Percentiles rank a stretch among this genome's conserved stretches.
Evolutionary conservation across 2,797 vertebrate species (phyloP).

Genomic region (Margarornis squamiger): DNA sequence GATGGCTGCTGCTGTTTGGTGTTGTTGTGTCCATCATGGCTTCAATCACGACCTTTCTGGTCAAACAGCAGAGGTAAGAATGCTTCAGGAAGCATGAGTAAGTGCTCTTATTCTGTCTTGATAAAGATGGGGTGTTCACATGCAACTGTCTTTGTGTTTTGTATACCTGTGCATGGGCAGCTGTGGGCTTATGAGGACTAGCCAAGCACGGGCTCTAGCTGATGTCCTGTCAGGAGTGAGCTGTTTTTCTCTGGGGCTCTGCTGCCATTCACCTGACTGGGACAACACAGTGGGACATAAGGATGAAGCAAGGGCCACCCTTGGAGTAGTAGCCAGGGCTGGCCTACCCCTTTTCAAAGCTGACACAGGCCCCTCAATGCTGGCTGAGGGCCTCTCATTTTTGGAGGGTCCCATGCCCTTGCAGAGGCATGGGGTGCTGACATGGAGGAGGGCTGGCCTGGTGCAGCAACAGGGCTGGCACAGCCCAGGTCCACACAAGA

Average conservation of each 20-base stretch:
- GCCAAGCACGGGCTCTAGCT: background rate
- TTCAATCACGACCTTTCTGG: slow-evolving; percentile 32
- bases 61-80: slow-evolving; percentile 59
- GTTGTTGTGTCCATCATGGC: background rate
- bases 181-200: background rate
- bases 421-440: background rate
- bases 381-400: background rate
- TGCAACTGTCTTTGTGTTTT: background rate
- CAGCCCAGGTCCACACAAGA: background rate
- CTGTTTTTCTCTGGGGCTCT: background rate
- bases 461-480: background rate
- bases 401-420: background rate
- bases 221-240: background rate
- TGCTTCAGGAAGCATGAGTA: background rate
- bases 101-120: background rate
- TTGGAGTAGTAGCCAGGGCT: background rate
- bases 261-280: background rate
- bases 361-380: background rate
- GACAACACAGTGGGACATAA: background rate
- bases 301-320: background rate
- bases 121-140: background rate
- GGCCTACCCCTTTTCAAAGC: background rate
- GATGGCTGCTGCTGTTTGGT: slow-evolving; percentile 39
- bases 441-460: background rate
- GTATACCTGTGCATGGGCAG: background rate